Evolutionary conservation across 1,140 invertebrate genomes (phyloP).

Genomic region (Scaptomyza hsui): DNA sequence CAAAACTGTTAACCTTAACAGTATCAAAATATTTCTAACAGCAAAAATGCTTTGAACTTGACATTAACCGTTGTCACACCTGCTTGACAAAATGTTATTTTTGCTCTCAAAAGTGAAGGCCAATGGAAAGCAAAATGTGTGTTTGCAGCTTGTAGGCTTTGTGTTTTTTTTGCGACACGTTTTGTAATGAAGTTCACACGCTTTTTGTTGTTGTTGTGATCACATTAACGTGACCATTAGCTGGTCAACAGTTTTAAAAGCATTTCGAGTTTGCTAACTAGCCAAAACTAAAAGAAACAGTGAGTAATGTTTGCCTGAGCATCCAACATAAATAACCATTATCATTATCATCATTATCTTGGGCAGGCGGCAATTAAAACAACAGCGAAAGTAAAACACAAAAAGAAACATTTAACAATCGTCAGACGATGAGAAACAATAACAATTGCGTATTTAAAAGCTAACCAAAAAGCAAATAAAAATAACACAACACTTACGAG

Average conservation of each 20-base stretch:
- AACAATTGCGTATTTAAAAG: conserved; percentile 56
- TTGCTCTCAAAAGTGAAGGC: conserved; percentile 28
- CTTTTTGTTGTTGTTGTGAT: conserved; percentile 40
- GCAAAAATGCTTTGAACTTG: conserved; percentile 21
- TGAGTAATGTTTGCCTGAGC: conserved; percentile 6
- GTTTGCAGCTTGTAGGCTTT: conserved; percentile 15
- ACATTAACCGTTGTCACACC: background rate
- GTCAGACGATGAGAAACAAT: conserved; percentile 8
- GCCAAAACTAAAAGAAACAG: background rate
- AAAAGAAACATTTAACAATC: conserved; percentile 21
- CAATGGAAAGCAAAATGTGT: conserved; percentile 54
- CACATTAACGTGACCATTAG: conserved; percentile 59
- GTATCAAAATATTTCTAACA: background rate
- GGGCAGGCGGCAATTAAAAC: conserved; percentile 68
- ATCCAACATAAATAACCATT: conserved; percentile 3
- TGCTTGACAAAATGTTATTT: conserved; percentile 15
- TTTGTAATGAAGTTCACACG: conserved; percentile 62
- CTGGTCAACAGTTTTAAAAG: conserved; percentile 1
- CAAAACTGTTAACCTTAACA: too few relatives aligned
- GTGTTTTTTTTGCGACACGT: conserved; percentile 34
- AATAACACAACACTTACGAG: conserved; percentile 5
- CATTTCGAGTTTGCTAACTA: background rate
- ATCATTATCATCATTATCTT: conserved; percentile 47
- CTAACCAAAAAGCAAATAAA: conserved; percentile 20
- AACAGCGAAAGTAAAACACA: conserved; percentile 58